Conservation (phyloP, 2,113 vertebrate species). For the Danio rerio region DNA sequence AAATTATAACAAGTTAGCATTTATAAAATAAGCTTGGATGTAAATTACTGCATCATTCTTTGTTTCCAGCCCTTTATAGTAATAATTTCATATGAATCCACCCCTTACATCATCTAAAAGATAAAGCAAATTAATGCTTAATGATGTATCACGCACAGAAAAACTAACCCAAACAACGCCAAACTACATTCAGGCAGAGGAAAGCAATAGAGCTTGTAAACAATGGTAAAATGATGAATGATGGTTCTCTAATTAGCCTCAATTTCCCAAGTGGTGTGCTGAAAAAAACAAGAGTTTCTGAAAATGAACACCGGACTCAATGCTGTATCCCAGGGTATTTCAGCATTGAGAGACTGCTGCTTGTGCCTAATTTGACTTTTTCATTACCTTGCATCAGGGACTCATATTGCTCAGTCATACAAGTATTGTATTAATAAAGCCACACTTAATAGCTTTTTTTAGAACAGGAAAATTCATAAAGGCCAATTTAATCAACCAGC, state of each 20-base stretch:
- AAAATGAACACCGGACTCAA: background rate
- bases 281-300: conserved; percentile 29
- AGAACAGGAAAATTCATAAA: background rate
- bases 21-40: too few species aligned
- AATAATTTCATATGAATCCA: background rate
- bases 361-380: conserved; percentile 14
- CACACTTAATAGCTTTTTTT: background rate
- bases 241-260: conserved; percentile 42
- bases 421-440: background rate
- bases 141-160: background rate
- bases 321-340: background rate
- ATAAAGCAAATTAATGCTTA: background rate
- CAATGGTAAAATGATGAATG: conserved; percentile 28
- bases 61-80: background rate
- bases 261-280: conserved; percentile 26
- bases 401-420: background rate
- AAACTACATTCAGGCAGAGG: conserved; percentile 19
- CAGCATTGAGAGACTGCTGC: background rate
- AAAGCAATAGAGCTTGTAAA: conserved; percentile 29
- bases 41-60: background rate
- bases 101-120: background rate
- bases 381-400: too few species aligned
- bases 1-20: too few species aligned
- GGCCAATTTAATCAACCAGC: conserved; percentile 9
- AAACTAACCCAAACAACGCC: background rate